phyloP scores from a whole-genome alignment of 1,140 invertebrate species.

The Mesaphorura yosii region DNA sequence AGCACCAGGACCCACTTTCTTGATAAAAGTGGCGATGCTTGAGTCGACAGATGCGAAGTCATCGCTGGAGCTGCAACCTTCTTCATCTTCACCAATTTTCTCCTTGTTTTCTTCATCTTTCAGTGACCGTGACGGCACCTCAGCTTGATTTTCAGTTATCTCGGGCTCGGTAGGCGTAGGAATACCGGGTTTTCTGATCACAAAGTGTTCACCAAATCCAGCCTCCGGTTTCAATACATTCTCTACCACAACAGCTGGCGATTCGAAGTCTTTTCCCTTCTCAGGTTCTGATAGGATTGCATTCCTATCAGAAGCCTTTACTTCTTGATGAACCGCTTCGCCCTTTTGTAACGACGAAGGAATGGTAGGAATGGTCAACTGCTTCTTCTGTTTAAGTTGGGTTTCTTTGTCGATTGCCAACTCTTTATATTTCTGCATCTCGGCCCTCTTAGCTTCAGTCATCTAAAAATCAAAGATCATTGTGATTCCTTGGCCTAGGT shows the following conservation, averaged over 20 bases:
- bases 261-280: background rate
- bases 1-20: background rate
- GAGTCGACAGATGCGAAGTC: slow-evolving; percentile 13
- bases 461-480: background rate
- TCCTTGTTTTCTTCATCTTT: background rate
- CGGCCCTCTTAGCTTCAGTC: slow-evolving; percentile 30
- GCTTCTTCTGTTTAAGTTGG: background rate
- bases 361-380: too few species aligned
- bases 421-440: slow-evolving; percentile 22
- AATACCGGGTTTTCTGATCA: background rate
- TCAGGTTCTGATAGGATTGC: background rate
- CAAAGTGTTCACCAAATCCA: background rate
- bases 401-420: slow-evolving; percentile 19
- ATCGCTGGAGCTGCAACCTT: background rate
- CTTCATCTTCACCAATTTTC: background rate
- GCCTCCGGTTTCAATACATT: background rate
- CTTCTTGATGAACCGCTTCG: too few species aligned
- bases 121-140: background rate
- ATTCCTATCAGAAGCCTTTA: background rate
- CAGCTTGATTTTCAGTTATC: background rate
- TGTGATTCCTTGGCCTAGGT: background rate
- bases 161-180: too few species aligned
- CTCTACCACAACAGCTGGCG: background rate
- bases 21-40: slow-evolving; percentile 5
- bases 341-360: too few species aligned